Percentiles rank a stretch among this genome's conserved stretches.
phyloP scores from a whole-genome alignment of 1,140 invertebrate species.

The Temnothorax longispinosus region DNA sequence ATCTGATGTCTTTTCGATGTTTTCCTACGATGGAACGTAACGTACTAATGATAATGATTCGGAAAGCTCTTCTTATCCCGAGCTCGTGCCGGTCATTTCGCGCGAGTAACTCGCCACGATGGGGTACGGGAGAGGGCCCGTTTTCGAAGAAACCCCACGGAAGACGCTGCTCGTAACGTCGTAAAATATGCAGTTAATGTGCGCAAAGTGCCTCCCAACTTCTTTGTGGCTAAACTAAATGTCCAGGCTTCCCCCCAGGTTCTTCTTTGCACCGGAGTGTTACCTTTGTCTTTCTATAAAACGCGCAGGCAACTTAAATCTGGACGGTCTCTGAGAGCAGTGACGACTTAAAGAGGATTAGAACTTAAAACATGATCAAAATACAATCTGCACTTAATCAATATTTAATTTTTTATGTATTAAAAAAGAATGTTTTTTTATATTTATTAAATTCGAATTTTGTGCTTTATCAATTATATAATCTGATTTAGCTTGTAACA shows the following conservation, averaged over 20 bases:
- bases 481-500: not conserved
- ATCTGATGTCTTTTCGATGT: slow-evolving; percentile 42
- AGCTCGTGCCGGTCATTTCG: slow-evolving; percentile 62
- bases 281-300: not conserved
- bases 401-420: not conserved
- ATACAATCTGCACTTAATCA: not conserved
- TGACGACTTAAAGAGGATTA: not conserved
- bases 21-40: slow-evolving; percentile 42
- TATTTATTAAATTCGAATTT: not conserved
- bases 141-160: slow-evolving; percentile 55
- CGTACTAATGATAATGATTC: slow-evolving; percentile 64
- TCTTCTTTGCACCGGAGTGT: not conserved
- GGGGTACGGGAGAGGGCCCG: not conserved
- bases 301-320: not conserved
- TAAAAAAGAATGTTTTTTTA: not conserved
- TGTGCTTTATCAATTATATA: not conserved
- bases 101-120: slow-evolving; percentile 37
- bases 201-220: slow-evolving; percentile 28
- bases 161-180: slow-evolving; percentile 57
- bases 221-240: slow-evolving; percentile 34
- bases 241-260: not conserved
- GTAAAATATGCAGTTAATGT: slow-evolving; percentile 59
- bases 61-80: slow-evolving; percentile 53
- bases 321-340: not conserved
- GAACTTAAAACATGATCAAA: not conserved